phyloP scores from a whole-genome alignment of 2,888 invertebrate species.

The Clitarchus hookeri region DNA sequence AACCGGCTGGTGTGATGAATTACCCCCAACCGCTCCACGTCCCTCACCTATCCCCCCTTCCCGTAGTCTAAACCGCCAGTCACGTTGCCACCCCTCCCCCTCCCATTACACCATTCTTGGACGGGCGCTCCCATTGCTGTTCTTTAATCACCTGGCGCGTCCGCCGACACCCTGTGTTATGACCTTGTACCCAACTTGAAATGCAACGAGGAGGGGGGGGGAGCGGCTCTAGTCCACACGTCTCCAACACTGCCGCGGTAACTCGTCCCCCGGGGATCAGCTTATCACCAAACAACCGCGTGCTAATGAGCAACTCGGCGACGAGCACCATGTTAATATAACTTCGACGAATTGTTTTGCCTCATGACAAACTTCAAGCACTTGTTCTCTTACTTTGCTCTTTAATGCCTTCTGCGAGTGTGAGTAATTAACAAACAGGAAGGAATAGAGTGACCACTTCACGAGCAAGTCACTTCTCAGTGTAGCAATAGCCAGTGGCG shows the following conservation, averaged over 20 bases:
- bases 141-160: not conserved
- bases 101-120: no score
- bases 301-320: not conserved
- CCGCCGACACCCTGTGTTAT: not conserved
- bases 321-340: no score
- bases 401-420: no score
- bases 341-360: no score
- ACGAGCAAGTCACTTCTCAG: no score
- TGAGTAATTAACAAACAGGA: no score
- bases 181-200: not conserved
- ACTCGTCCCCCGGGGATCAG: not conserved
- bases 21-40: conserved; percentile 22
- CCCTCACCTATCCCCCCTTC: not conserved
- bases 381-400: no score
- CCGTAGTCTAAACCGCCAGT: not conserved
- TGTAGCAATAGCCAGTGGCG: no score
- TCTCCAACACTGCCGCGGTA: not conserved
- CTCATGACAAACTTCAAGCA: no score
- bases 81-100: no score
- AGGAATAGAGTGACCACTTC: no score
- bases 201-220: not conserved
- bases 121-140: not conserved
- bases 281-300: not conserved
- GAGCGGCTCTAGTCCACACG: no score
- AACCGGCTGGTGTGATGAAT: conserved; percentile 33